These are phyloP conservation scores for Papilio demoleus DNA, from an alignment of 2,888 invertebrate species.

Conservation along the genomic window DNA sequence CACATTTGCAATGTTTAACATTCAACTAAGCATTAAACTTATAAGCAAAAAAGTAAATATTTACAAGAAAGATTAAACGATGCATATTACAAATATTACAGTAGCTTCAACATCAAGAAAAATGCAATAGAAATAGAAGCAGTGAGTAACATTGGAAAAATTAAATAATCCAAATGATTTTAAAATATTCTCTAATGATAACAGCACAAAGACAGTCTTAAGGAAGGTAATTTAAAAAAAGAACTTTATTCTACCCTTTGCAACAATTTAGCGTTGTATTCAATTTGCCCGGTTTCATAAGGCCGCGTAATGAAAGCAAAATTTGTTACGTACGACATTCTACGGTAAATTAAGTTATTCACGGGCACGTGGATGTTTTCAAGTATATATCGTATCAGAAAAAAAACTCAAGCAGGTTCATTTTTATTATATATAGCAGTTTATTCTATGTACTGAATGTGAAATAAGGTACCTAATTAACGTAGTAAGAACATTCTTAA, in stretches of 20 bases:
- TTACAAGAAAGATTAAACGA: no score
- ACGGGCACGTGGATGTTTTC: constrained; percentile 16
- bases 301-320: constrained; percentile 26
- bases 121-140: no score
- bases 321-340: constrained; percentile 31
- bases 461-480: no score
- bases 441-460: not conserved
- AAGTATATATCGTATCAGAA: constrained; percentile 1
- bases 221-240: not conserved
- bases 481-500: not conserved
- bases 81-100: no score
- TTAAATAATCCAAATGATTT: no score
- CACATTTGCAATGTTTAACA: no score
- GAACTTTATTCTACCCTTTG: constrained; percentile 3
- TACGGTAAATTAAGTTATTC: constrained; percentile 31
- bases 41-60: no score
- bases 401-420: not conserved
- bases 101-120: no score
- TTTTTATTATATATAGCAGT: not conserved
- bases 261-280: constrained; percentile 27
- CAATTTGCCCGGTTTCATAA: constrained; percentile 28
- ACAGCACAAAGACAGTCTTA: not conserved
- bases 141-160: no score
- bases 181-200: not conserved
- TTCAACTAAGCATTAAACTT: no score